phyloP scores from a whole-genome alignment of 1,140 invertebrate genomes.

The Gryllus bimaculatus region DNA sequence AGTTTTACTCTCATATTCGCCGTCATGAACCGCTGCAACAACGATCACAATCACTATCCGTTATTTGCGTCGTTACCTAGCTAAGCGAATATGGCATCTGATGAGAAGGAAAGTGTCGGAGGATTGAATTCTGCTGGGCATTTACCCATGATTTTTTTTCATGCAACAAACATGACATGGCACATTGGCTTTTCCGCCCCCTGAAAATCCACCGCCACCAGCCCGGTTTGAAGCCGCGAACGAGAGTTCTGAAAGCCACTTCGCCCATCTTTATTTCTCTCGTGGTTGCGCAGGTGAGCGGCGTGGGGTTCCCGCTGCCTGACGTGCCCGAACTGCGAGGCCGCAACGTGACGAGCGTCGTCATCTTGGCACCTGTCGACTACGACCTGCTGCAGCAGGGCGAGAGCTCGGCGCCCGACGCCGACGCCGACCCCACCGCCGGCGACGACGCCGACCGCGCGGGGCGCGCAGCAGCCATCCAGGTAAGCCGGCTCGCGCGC shows the following conservation, averaged over 20 bases:
- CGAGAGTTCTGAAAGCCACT: neutral
- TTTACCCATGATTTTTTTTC: no score
- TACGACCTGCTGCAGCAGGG: conserved; percentile 38
- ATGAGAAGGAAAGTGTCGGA: no score
- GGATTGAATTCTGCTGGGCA: no score
- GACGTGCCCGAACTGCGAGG: conserved; percentile 60
- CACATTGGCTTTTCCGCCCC: neutral
- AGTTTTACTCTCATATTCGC: no score
- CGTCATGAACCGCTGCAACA: no score
- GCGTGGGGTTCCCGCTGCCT: conserved; percentile 71
- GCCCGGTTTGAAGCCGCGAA: neutral
- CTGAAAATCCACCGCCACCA: neutral
- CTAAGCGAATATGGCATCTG: no score
- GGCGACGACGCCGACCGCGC: neutral
- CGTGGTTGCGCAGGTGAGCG: conserved; percentile 42
- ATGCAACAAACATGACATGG: no score
- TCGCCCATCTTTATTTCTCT: no score
- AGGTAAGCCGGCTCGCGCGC: conserved; percentile 35
- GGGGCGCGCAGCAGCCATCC: conserved; percentile 14
- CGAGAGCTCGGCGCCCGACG: conserved; percentile 8
- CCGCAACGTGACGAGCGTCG: conserved; percentile 66
- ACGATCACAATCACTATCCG: no score
- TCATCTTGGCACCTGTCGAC: conserved; percentile 69
- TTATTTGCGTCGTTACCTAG: no score
- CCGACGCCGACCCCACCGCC: neutral